These are phyloP conservation scores for Larimichthys polyactis DNA, from an alignment of 2,113 vertebrate species.

Conservation along the genomic window DNA sequence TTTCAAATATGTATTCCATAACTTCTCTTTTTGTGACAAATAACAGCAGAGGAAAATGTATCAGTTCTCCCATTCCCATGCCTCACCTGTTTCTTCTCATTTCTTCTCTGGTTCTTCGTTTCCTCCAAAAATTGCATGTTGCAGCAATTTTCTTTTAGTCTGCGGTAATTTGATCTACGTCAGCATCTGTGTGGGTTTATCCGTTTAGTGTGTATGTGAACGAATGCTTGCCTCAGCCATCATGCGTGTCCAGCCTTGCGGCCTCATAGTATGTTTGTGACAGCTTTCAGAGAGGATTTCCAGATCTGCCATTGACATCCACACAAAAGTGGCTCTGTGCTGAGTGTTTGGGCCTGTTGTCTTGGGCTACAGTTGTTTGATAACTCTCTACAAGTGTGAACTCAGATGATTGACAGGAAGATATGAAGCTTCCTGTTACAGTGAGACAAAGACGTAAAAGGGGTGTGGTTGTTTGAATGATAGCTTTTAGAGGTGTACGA, in stretches of 20 bases:
- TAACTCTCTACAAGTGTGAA: background rate
- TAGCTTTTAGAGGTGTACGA: conserved; percentile 10
- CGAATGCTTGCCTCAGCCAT: background rate
- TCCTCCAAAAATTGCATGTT: background rate
- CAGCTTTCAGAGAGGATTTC: conserved; percentile 36
- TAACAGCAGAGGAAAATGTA: background rate
- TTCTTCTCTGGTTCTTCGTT: no score
- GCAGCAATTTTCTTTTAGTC: background rate
- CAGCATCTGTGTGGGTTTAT: background rate
- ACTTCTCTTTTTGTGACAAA: background rate
- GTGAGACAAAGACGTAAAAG: conserved; percentile 9
- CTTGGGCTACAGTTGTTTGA: conserved; percentile 38
- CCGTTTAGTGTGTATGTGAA: background rate
- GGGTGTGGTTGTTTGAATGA: conserved; percentile 34
- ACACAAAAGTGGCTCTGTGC: conserved; percentile 40
- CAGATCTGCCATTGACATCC: conserved; percentile 30
- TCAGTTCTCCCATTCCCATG: background rate
- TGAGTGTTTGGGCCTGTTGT: conserved; percentile 37
- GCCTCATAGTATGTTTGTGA: conserved; percentile 1
- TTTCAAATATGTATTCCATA: background rate
- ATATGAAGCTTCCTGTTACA: background rate
- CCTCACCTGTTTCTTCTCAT: background rate
- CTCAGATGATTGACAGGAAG: conserved; percentile 40
- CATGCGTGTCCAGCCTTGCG: background rate
- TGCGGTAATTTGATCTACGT: background rate